Conservation (phyloP, 2,113 vertebrate species). For the Burhinus oedicnemus region DNA sequence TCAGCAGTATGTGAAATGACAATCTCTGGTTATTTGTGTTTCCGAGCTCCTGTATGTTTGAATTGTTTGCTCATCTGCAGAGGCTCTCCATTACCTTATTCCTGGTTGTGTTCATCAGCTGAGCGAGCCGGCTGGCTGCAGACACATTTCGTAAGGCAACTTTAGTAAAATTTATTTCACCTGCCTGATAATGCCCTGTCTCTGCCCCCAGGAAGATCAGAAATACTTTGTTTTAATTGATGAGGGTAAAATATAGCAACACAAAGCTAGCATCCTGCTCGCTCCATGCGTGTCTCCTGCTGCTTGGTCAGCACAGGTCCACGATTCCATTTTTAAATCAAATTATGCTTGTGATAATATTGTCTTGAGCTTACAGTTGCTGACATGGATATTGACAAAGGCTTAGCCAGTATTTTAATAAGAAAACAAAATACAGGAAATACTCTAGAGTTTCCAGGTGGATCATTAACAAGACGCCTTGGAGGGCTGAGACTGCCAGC, state of each 20-base stretch:
- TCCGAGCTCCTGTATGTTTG: neutral
- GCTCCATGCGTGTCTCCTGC: neutral
- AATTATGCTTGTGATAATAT: conserved; percentile 93
- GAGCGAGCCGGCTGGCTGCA: neutral
- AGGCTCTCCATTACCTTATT: neutral
- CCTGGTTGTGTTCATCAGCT: neutral
- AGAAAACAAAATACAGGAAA: conserved; percentile 93
- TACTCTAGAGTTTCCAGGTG: conserved; percentile 82
- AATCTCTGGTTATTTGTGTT: conserved; percentile 32
- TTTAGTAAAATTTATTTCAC: neutral
- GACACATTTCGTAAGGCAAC: neutral
- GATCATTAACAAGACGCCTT: conserved; percentile 88
- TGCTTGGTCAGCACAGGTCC: conserved; percentile 81
- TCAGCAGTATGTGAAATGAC: neutral
- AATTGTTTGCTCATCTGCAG: neutral
- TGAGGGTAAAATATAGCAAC: neutral
- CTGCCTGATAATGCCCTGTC: neutral
- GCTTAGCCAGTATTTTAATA: conserved; percentile 93
- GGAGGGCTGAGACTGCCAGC: conserved; percentile 76
- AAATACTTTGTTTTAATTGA: conserved; percentile 44
- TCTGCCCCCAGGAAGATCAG: neutral
- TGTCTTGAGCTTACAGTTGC: conserved; percentile 89
- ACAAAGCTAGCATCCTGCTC: neutral
- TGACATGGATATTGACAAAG: conserved; percentile 93
- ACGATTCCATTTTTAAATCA: conserved; percentile 85